phyloP scores from a whole-genome alignment of 1,140 invertebrate genomes.

The Lepidotrigona ventralis region DNA sequence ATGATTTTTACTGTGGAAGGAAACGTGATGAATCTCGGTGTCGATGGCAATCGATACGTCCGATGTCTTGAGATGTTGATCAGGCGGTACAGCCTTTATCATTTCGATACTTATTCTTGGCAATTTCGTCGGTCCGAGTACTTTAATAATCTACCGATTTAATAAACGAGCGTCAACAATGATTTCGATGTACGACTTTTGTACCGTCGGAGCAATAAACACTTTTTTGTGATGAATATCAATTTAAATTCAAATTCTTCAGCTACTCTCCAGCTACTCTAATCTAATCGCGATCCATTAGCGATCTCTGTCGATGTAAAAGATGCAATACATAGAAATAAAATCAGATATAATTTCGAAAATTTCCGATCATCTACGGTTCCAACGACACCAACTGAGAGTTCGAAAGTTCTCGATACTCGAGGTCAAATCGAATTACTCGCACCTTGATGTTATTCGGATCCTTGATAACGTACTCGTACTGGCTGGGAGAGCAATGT shows the following conservation, averaged over 20 bases:
- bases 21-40: accelerated
- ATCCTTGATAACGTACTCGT: slow-evolving; percentile 61
- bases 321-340: background rate
- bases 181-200: background rate
- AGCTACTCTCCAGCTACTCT: no score
- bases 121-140: background rate
- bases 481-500: slow-evolving; percentile 50
- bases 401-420: no score
- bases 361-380: background rate
- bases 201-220: no score
- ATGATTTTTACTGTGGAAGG: background rate
- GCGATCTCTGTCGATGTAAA: background rate
- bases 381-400: no score
- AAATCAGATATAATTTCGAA: no score
- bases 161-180: no score
- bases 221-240: no score
- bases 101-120: background rate
- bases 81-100: no score
- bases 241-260: no score
- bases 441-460: slow-evolving; percentile 58
- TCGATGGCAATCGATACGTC: background rate
- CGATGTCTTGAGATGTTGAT: accelerated
- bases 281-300: no score
- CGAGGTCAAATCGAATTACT: no score
- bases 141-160: slow-evolving; percentile 36